Conservation (phyloP, 2,113 vertebrate species). For the Charadrius vociferus region DNA sequence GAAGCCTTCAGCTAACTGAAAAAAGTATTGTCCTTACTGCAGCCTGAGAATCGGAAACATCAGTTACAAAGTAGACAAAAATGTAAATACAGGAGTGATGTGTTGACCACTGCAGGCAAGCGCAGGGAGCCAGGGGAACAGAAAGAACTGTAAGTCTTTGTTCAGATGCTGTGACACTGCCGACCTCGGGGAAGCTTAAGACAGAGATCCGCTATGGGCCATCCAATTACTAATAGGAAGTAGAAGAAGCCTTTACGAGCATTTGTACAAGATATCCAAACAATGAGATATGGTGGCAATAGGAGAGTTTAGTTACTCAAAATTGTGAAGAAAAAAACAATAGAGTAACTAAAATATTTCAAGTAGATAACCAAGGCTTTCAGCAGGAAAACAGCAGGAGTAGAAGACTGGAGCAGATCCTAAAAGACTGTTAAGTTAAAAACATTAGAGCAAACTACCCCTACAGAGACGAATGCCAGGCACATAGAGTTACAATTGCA, state of each 20-base stretch:
- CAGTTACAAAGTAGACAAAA: not conserved
- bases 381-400: not conserved
- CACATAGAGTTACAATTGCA: not conserved
- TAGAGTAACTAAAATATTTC: not conserved
- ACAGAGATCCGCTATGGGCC: not conserved
- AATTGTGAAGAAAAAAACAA: not conserved
- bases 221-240: not conserved
- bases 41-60: not conserved
- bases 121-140: not conserved
- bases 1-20: not conserved
- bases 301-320: not conserved
- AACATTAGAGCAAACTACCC: not conserved
- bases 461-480: not conserved
- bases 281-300: not conserved
- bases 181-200: not conserved
- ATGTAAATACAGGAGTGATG: not conserved
- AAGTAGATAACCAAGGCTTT: not conserved
- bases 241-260: not conserved
- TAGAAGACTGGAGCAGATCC: not conserved
- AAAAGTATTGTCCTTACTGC: not conserved
- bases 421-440: not conserved
- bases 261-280: not conserved
- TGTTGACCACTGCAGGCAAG: not conserved
- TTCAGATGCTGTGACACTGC: not conserved
- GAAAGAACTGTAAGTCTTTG: slow-evolving; percentile 33